These are phyloP conservation scores for Apotomis betuletana DNA, from an alignment of 2,888 invertebrate genomes.

Conservation along the genomic window DNA sequence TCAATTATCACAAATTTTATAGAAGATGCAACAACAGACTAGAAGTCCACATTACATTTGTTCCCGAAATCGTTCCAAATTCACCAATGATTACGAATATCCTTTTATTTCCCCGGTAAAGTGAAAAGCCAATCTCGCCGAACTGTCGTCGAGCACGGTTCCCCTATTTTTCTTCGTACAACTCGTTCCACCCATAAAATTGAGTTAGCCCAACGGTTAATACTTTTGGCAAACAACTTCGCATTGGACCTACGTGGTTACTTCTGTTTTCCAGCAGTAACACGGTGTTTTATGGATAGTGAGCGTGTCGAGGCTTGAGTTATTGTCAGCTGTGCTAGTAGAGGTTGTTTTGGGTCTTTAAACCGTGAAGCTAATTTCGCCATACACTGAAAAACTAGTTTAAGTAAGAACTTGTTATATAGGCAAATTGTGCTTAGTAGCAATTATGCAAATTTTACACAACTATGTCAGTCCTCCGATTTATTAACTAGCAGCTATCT, in stretches of 20 bases:
- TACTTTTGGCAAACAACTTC: slow-evolving; percentile 69
- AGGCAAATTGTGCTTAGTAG: too few relatives aligned
- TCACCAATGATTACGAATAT: slow-evolving; percentile 44
- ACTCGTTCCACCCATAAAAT: slow-evolving; percentile 69
- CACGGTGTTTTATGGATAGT: slow-evolving; percentile 25
- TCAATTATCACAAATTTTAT: neutral
- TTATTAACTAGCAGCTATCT: too few relatives aligned
- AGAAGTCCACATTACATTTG: slow-evolving; percentile 12
- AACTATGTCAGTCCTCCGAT: too few relatives aligned
- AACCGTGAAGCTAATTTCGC: too few relatives aligned
- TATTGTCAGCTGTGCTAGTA: neutral
- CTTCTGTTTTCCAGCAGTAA: slow-evolving; percentile 31
- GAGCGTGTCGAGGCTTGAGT: neutral
- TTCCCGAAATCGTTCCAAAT: slow-evolving; percentile 41
- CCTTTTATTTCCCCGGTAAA: slow-evolving; percentile 48
- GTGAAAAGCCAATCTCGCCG: slow-evolving; percentile 60
- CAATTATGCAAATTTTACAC: too few relatives aligned
- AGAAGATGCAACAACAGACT: neutral
- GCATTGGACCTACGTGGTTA: slow-evolving; percentile 32
- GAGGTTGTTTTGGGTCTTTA: too few relatives aligned
- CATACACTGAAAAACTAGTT: too few relatives aligned
- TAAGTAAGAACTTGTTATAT: too few relatives aligned
- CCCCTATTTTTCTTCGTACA: slow-evolving; percentile 56
- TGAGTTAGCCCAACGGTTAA: slow-evolving; percentile 70
- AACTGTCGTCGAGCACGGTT: slow-evolving; percentile 49